Evolutionary conservation across 2,888 invertebrate species (phyloP), one percentile per base, ranked within the genome.

Genomic region (Homarus gammarus): DNA sequence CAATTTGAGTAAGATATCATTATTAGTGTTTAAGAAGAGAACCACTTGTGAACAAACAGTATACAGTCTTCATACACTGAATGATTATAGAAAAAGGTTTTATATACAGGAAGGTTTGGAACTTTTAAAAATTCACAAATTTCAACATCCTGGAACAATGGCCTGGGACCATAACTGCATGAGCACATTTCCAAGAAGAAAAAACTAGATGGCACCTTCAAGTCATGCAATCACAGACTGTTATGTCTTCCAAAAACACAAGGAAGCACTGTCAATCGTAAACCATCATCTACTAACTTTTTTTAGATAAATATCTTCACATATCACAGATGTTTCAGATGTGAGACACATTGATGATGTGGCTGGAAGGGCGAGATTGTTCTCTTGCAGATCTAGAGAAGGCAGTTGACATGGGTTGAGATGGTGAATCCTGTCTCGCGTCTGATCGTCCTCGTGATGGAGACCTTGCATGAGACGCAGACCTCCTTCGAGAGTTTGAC

Each of bases 361-460:
- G 82, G 44, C 82, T 83, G 82, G 70, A 70, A 83, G 82, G 70
- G 40, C 70, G 82, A 15, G 68, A 70, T 38, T 70, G 27, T 36
- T 18, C 49, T 83, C 82, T 68, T 40, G 68, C 33, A 8, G n/a
- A 38, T 68, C 82, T 83, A 31, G 82, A 38, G n/a, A 56, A 27
- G 36, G 51, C 56, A 3, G 38, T 27, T 40, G 44, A n/a, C 22
- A 38, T 64, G 38, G 68, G 40, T 12, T 82, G 64, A 10, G 64
- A 68, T 1, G 82, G 64, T 12, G 40, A 70, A 10, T 83, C 44
- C 38, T 81, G 79, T 18, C 68, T 8, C 18, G 49, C 40, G 22
- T 18, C 22, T 44, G 82, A 70, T 27, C 82, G 51, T 18, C 82
- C 70, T 40, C 82, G n/a, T 10, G 82, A 83, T 0, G 70, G n/a